phyloP scores from a whole-genome alignment of 2,797 vertebrate species.

The Bucorvus abyssinicus region DNA sequence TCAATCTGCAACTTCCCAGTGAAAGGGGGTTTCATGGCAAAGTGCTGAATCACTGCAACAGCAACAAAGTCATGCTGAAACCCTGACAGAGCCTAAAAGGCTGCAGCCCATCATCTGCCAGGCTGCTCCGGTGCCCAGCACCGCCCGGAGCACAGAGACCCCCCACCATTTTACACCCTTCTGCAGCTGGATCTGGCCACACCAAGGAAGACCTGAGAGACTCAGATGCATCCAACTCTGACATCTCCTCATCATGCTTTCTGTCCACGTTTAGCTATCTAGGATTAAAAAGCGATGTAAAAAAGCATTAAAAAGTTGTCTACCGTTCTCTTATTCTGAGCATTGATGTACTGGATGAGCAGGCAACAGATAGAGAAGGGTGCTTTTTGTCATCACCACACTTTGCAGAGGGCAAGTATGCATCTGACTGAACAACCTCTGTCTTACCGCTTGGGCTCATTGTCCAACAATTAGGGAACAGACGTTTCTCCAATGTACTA shows the following conservation, averaged over 20 bases:
- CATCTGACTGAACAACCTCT: not conserved
- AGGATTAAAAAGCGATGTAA: not conserved
- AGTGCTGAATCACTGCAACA: not conserved
- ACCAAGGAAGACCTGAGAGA: not conserved
- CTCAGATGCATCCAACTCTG: not conserved
- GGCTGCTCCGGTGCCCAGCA: not conserved
- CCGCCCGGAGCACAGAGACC: accelerated
- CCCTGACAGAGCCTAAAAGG: not conserved
- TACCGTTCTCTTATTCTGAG: not conserved
- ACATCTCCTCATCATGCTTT: not conserved
- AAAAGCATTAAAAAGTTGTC: not conserved
- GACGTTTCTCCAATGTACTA: not conserved
- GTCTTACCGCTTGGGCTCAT: not conserved
- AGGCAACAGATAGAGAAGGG: not conserved
- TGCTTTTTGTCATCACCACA: not conserved
- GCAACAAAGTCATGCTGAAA: not conserved
- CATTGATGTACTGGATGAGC: not conserved
- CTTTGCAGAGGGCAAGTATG: not conserved
- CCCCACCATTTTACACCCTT: not conserved
- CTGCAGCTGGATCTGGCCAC: not conserved
- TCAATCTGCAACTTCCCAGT: not conserved
- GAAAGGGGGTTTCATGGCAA: not conserved
- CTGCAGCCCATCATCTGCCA: not conserved
- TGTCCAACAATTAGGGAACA: not conserved
- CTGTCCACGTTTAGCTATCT: not conserved